Evolutionary conservation across 2,113 vertebrate species (phyloP), one percentile per base, ranked within the genome.

Genomic region (Thymallus thymallus): DNA sequence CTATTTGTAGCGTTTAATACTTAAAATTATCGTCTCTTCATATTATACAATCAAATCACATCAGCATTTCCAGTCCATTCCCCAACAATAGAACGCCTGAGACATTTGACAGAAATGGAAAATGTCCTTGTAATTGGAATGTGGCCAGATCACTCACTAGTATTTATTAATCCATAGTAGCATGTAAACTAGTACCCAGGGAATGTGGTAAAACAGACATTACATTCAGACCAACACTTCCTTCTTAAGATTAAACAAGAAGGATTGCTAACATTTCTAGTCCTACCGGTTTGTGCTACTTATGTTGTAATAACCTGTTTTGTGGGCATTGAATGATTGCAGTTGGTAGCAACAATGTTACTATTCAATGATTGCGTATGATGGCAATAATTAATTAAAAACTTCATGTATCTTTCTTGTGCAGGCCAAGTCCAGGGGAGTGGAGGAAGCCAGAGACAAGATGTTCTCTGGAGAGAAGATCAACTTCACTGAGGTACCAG

Each of bases 391-490:
- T 48, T 35, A 61, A 22, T 61, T 5, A 12, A 30, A 16, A 1
- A 30, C 14, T 65, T 32, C 1, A 14, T 61, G 58, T 9, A 7
- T 61, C 1, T 63, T 63, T 72, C 45, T 65, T 65, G 80, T 72
- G 82, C 61, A 99, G 98, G 97, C 96, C 0, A 94, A 93, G 88
- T 96, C 98, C 10, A 93, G 96, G 68, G 95, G 95, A 0, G 91
- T 98, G 82, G 95, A 98, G 82, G 86, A 92, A 3, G 95, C 96
- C 23, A 91, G 97, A 32, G 93, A 96, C 3, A 90, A 74, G 69
- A 99, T 99, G 97, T 99, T 98, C 87, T 90, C 78, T 0, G 98
- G 97, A 6, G 94, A 97, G 77, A 99, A 98, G 90, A 98, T 99
- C 87, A 99, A 99, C 90, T 97, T 95, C 85, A 99, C 98, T 0